Evolutionary conservation across 2,113 vertebrate species (phyloP).

Genomic region (Istiophorus platypterus): DNA sequence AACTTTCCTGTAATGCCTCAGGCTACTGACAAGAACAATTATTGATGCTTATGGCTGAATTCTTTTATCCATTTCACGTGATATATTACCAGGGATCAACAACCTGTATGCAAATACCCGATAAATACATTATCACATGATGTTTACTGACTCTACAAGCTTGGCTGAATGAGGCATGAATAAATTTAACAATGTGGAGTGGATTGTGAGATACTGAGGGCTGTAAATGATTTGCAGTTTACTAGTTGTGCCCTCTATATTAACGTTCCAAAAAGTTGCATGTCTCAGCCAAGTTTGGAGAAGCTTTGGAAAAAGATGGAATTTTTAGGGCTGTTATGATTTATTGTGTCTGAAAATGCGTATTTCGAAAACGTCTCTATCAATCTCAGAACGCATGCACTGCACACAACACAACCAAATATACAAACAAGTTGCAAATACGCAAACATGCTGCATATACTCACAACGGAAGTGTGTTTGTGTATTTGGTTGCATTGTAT

Average conservation of each 20-base stretch:
- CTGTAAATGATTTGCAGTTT: neutral
- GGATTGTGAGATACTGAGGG: neutral
- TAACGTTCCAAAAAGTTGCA: neutral
- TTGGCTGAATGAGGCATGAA: neutral
- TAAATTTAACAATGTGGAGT: neutral
- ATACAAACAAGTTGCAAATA: too few species aligned
- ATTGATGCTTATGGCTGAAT: neutral
- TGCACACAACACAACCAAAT: too few species aligned
- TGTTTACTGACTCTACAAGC: neutral
- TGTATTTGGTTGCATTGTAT: too few species aligned
- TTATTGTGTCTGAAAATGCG: too few species aligned
- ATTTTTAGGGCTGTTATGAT: neutral
- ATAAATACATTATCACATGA: neutral
- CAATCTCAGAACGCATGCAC: too few species aligned
- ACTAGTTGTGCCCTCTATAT: neutral
- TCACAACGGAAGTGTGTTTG: too few species aligned
- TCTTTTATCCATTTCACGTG: neutral
- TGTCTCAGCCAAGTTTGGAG: neutral
- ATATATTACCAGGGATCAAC: neutral
- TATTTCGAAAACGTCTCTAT: too few species aligned
- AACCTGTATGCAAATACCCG: neutral
- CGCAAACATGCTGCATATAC: too few species aligned
- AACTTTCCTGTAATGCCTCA: neutral
- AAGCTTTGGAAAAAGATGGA: too few species aligned
- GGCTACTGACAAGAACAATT: neutral